Percentiles rank a stretch among this genome's conserved stretches.
Evolutionary conservation across 2,113 vertebrate species (phyloP).

Genomic region (Mohoua ochrocephala): DNA sequence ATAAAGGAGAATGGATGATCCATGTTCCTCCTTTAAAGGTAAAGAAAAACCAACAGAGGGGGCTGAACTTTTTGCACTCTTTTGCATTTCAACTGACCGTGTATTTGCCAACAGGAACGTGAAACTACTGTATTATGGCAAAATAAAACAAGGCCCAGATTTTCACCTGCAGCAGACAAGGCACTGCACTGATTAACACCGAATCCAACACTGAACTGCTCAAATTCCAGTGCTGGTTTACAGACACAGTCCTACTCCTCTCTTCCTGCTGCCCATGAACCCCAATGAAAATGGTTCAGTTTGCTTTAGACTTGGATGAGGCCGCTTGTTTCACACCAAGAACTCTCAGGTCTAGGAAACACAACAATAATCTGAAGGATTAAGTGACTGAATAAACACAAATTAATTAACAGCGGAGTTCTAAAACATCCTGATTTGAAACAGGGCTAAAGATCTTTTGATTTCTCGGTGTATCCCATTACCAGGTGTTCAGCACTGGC

Average conservation of each 20-base stretch:
- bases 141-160: background rate
- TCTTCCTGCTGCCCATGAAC: background rate
- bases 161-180: background rate
- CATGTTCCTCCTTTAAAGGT: background rate
- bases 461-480: background rate
- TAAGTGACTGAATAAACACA: background rate
- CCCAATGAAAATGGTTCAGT: background rate
- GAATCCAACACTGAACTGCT: background rate
- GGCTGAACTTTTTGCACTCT: background rate
- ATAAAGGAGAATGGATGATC: background rate
- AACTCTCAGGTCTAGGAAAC: background rate
- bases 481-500: background rate
- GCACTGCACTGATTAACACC: background rate
- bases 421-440: background rate
- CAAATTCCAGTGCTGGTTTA: background rate
- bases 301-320: background rate
- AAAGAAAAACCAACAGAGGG: background rate
- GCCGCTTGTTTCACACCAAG: background rate
- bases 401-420: background rate
- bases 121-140: background rate
- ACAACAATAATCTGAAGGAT: background rate
- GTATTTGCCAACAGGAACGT: background rate
- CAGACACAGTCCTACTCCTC: background rate
- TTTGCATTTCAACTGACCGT: background rate
- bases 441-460: background rate